A percentile compares a stretch with the other conserved stretches of the same genome.
Evolutionary conservation across 2,888 invertebrate genomes (phyloP).

Genomic region (Stramonita haemastoma): DNA sequence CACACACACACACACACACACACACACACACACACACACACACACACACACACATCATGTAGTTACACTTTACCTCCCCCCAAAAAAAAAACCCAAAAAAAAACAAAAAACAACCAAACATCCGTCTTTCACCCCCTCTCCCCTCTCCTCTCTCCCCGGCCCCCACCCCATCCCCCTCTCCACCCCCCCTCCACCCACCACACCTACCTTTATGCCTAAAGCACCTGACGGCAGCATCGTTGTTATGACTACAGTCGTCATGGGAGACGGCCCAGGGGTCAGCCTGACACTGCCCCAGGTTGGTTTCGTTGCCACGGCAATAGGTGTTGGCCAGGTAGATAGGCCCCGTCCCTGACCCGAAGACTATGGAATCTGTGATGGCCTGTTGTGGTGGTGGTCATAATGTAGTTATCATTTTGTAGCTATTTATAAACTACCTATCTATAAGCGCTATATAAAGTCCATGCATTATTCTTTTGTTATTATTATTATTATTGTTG

Average conservation of each 20-base stretch:
- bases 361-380: background rate
- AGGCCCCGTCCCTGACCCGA: constrained; percentile 32
- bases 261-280: background rate
- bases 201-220: constrained; percentile 39
- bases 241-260: constrained; percentile 41
- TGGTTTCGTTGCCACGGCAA: constrained; percentile 52
- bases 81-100: no score
- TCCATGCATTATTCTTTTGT: background rate
- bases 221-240: constrained; percentile 49
- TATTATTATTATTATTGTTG: background rate
- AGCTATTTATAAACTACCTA: background rate
- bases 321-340: constrained; percentile 60
- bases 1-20: no score
- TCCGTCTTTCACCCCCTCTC: no score
- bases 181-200: background rate
- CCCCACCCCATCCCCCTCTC: no score
- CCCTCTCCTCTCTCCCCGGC: no score
- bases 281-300: constrained; percentile 41
- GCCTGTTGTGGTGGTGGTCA: background rate
- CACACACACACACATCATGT: no score
- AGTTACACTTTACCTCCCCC: no score
- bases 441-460: background rate
- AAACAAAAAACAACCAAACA: no score
- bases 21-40: no score
- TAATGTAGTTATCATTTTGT: background rate